Conservation (phyloP, 1,140 invertebrate species). For the Probaryconus sp. region DNA sequence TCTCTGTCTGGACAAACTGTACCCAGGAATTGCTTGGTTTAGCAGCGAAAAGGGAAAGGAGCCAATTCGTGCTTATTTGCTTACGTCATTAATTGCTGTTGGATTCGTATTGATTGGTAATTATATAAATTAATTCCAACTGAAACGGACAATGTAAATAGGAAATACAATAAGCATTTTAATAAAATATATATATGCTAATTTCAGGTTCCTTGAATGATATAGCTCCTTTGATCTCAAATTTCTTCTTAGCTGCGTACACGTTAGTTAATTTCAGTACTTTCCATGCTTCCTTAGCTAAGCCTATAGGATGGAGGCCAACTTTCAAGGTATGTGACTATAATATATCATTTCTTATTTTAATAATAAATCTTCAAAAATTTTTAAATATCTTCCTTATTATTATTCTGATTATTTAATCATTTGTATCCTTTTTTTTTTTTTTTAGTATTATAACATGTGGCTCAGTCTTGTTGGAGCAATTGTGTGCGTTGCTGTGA, state of each 20-base stretch:
- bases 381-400: constrained; percentile 20
- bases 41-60: constrained; percentile 95
- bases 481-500: constrained; percentile 93
- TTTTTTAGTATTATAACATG: constrained; percentile 94
- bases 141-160: no score
- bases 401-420: constrained; percentile 7
- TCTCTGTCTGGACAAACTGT: constrained; percentile 96
- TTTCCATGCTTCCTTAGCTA: constrained; percentile 94
- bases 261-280: constrained; percentile 98
- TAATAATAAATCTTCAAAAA: constrained; percentile 13
- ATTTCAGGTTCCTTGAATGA: constrained; percentile 90
- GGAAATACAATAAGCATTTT: no score
- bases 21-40: constrained; percentile 95
- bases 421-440: constrained; percentile 4
- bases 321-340: constrained; percentile 89
- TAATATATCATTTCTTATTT: constrained; percentile 23
- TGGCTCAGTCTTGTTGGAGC: constrained; percentile 94
- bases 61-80: constrained; percentile 92
- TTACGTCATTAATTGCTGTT: constrained; percentile 94
- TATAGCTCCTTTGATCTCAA: constrained; percentile 97
- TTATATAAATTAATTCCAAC: constrained; percentile 33
- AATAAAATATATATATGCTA: constrained; percentile 62
- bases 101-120: constrained; percentile 93
- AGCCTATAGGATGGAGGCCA: constrained; percentile 92
- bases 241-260: constrained; percentile 98